Evolutionary conservation across 2,113 vertebrate species (phyloP).

Genomic region (Cyprinodon brontotheroides): DNA sequence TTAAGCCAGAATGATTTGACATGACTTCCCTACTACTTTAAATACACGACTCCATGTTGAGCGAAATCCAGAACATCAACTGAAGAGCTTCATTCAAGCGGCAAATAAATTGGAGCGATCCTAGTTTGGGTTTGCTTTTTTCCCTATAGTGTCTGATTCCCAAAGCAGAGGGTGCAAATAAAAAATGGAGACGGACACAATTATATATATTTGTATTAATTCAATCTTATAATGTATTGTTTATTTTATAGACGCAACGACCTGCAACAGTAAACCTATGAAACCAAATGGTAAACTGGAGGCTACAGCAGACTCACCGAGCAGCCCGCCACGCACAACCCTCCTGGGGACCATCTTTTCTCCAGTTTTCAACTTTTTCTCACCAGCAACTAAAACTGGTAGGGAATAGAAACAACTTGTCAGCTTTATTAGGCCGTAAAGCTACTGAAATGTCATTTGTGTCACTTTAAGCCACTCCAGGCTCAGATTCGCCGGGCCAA

Average conservation of each 20-base stretch:
- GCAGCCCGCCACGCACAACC: conserved; percentile 92
- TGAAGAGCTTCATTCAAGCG: too few relatives aligned
- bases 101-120: too few relatives aligned
- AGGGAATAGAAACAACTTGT: conserved; percentile 32
- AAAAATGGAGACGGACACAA: too few relatives aligned
- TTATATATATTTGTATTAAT: neutral
- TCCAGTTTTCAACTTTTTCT: conserved; percentile 99
- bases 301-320: conserved; percentile 77
- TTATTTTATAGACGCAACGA: conserved; percentile 81
- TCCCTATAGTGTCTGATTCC: too few relatives aligned
- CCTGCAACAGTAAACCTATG: conserved; percentile 89
- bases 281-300: conserved; percentile 96
- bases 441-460: neutral
- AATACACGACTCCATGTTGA: too few relatives aligned
- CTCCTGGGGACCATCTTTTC: conserved; percentile 98
- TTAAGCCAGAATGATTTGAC: too few relatives aligned
- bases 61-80: too few relatives aligned
- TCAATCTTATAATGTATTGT: neutral
- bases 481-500: conserved; percentile 93
- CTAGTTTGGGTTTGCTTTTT: too few relatives aligned
- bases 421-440: neutral
- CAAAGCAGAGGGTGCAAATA: too few relatives aligned
- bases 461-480: conserved; percentile 83
- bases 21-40: neutral
- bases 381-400: conserved; percentile 99